phyloP scores from a whole-genome alignment of 2,888 invertebrate genomes.

The Caenorhabditis zanzibari region DNA sequence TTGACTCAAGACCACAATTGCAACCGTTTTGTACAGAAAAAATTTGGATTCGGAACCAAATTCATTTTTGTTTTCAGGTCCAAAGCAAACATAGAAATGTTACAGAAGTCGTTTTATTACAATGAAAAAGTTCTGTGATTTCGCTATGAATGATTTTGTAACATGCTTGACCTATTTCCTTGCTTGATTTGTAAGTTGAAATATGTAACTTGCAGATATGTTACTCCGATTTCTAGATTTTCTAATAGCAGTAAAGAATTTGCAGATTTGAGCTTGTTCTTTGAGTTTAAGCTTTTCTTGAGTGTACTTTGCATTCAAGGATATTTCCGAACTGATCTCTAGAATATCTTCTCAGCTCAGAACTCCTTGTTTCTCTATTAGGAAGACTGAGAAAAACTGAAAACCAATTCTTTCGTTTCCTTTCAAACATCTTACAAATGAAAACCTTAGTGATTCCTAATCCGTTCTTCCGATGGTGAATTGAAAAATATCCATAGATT shows the following conservation, averaged over 20 bases:
- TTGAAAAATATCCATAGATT: background rate
- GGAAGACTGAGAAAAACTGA: constrained; percentile 6
- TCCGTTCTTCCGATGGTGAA: background rate
- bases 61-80: background rate
- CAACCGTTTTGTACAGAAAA: background rate
- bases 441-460: constrained; percentile 17
- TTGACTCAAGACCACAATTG: background rate
- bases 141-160: too few relatives aligned
- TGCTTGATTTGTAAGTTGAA: too few relatives aligned
- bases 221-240: too few relatives aligned
- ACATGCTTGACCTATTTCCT: too few relatives aligned
- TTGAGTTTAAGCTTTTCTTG: constrained; percentile 12
- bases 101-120: too few relatives aligned
- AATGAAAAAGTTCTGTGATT: too few relatives aligned
- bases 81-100: background rate
- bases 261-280: constrained; percentile 5
- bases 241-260: too few relatives aligned
- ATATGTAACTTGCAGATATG: too few relatives aligned
- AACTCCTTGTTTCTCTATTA: constrained; percentile 1
- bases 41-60: background rate
- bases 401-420: background rate
- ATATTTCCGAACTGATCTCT: constrained; percentile 4
- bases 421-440: constrained; percentile 14
- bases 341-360: background rate
- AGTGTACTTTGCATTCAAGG: constrained; percentile 5